Base-by-base conservation (phyloP, 1,140 invertebrate species). In the Drosophila asahinai region DNA sequence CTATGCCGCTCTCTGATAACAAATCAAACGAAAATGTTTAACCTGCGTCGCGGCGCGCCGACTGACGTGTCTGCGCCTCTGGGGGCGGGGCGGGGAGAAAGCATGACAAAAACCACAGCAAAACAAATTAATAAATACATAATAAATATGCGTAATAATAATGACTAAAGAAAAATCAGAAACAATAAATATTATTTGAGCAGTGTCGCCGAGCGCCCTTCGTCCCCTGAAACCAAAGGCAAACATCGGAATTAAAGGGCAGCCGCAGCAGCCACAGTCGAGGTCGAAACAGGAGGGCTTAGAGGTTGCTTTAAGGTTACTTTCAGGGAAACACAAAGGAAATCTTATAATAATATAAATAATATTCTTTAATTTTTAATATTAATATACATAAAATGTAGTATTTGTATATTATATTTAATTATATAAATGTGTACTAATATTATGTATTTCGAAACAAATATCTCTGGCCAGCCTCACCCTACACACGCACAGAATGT, bases 121-220 rank as follows among this genome's bases (percentile, higher is more conserved):
- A 87, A 87, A 87, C 83, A 87, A 87, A 87, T 87, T 87, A 87
- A 87, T 87, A 87, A 87, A 87, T 87, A 80, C 86, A 87, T 86
- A 81, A 87, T 87, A 87, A 87, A 87, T 87, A 80, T 89, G 80
- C 84, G 83, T 75, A 77, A 83, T 83, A 87, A 87, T 89, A 87
- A 87, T 87, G 84, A 89, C 84, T 89, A 87, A 83, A 87, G 84
- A 87, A 89, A 87, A 89, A 89, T 87, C 83, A 83, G 80, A 87
- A 87, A 87, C 83, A 89, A 87, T 87, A 87, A 87, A 87, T 87
- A 83, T 77, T 83, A 87, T 87, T 87, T 89, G 77, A 87, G 83
- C 51, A 87, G 84, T 78, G 80, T 45, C 40, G 47, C 61, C 62
- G 15, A 12, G 30, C 25, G 15, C 51, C 27, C 25, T 30, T 38